These are phyloP conservation scores for Chloromyia formosa DNA, from an alignment of 2,888 invertebrate species.

Conservation along the genomic window DNA sequence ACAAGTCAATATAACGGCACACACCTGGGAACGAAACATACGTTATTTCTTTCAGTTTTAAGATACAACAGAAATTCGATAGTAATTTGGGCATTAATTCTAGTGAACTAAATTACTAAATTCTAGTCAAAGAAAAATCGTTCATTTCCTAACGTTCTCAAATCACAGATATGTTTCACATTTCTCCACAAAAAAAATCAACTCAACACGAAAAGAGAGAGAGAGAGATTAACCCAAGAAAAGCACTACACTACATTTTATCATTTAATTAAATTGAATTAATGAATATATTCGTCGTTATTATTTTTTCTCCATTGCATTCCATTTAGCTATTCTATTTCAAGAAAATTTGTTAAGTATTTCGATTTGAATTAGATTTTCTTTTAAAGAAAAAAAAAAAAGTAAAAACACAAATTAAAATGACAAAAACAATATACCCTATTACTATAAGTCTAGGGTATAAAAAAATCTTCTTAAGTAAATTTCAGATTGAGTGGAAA, in stretches of 20 bases:
- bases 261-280: constrained; percentile 5
- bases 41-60: no score
- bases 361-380: constrained; percentile 9
- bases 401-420: background rate
- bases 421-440: background rate
- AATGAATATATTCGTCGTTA: background rate
- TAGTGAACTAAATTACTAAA: constrained; percentile 15
- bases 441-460: no score
- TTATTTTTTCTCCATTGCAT: background rate
- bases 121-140: background rate
- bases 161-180: constrained; percentile 39
- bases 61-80: no score
- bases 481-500: constrained; percentile 67
- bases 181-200: background rate
- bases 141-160: constrained; percentile 10
- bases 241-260: no score
- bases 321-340: background rate
- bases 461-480: constrained; percentile 15
- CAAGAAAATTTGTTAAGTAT: constrained; percentile 12
- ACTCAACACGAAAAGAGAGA: background rate
- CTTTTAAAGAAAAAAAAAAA: background rate
- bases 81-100: background rate
- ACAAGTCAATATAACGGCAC: no score
- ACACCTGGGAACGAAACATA: no score
- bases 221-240: no score